A percentile compares a stretch with the other conserved stretches of the same genome.
These are phyloP conservation scores for Temnothorax nylanderi DNA, from an alignment of 1,140 invertebrate genomes.

Conservation along the genomic window DNA sequence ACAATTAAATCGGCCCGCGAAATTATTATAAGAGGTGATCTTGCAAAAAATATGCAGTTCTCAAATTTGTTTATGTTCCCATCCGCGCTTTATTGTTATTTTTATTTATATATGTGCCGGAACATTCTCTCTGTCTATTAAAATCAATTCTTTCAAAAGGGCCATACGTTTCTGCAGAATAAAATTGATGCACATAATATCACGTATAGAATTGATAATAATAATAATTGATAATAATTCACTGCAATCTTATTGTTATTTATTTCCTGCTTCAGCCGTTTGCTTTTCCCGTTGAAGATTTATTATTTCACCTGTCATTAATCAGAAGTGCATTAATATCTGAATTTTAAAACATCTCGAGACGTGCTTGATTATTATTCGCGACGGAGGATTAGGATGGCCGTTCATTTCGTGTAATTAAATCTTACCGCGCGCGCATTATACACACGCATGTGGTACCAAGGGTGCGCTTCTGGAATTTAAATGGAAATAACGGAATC, in stretches of 20 bases:
- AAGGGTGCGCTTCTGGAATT: slow-evolving; percentile 53
- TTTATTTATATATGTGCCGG: neutral
- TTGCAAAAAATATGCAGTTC: neutral
- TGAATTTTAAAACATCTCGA: slow-evolving; percentile 27
- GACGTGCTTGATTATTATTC: slow-evolving; percentile 53
- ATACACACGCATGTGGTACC: neutral
- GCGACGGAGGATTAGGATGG: neutral
- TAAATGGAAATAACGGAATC: slow-evolving; percentile 63
- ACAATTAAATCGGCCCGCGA: neutral
- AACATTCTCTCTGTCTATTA: neutral
- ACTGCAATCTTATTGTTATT: neutral
- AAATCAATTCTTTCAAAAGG: neutral
- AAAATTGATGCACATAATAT: neutral
- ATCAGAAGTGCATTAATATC: slow-evolving; percentile 19
- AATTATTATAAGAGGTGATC: too few species aligned
- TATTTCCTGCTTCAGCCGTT: neutral
- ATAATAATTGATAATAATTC: neutral
- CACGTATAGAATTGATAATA: neutral
- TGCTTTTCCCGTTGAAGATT: neutral
- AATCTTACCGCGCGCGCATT: neutral
- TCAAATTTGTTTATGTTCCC: neutral
- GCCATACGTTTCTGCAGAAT: neutral
- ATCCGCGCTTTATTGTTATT: neutral
- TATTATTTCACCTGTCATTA: slow-evolving; percentile 26
- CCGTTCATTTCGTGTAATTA: slow-evolving; percentile 48